Base-by-base conservation (phyloP, 2,888 invertebrate genomes). In the Abscondita cerata region DNA sequence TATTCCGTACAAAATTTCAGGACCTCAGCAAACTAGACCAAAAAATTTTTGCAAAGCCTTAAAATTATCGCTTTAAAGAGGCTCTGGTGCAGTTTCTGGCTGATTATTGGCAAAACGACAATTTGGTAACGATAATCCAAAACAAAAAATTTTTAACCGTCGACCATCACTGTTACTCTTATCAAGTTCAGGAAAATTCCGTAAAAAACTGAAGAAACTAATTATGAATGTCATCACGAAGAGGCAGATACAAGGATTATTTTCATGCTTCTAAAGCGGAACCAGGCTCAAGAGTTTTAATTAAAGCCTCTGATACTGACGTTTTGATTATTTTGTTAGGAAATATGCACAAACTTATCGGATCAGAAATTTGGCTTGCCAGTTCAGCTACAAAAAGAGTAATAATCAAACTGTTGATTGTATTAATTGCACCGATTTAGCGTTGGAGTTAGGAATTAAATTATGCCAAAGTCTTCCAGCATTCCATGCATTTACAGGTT, bases 61-160 rank as follows among this genome's bases (percentile, higher is more conserved):
- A 72, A 66, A 76, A 75, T 69, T 69, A 59, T 62, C 63, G 68
- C 50, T 74, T 75, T 41, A 75, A 76, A 71, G 72, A 74, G n/a
- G n/a, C n/a, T n/a, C n/a, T n/a, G n/a, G 70, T 75, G 40, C 58
- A 63, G 18, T 74, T 74, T 61, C 63, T 75, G 56, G 66, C 67
- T 69, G 44, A 57, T 59, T 61, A 75, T 57, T 76, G 75, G 73
- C 60, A 61, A 36, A 65, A 60, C 54, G 50, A 73, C 40, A 59
- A 48, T 25, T 25, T 25, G 25, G 59, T 61, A 38, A 3, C 74
- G 69, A 64, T 71, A 58, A 66, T 70, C 41, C 25, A 52, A 65
- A 70, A 66, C 8, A 50, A 69, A 63, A 65, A 68, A 65, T 31
- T 57, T 58, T 36, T 63, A 56, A 70, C 68, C 12, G 59, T 67